phyloP scores from a whole-genome alignment of 2,797 vertebrate genomes.

The Scyliorhinus canicula region DNA sequence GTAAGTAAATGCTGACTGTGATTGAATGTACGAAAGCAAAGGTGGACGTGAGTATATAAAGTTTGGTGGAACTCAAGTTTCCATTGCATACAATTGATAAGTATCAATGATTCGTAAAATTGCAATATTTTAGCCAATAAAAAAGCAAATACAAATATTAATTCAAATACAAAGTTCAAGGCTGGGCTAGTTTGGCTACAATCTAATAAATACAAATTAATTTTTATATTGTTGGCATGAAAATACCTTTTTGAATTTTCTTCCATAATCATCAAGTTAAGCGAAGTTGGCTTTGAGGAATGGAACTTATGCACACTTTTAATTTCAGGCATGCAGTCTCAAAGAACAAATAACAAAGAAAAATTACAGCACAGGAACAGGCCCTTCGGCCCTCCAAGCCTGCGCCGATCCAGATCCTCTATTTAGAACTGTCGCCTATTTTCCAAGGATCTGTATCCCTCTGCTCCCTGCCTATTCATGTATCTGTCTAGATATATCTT shows the following conservation, averaged over 20 bases:
- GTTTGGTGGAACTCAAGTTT: neutral
- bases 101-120: neutral
- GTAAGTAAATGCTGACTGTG: neutral
- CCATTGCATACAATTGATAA: neutral
- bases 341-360: too few relatives aligned
- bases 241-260: neutral
- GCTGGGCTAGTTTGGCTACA: neutral
- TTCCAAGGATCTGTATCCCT: too few relatives aligned
- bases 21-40: neutral
- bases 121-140: neutral
- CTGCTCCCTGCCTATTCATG: too few relatives aligned
- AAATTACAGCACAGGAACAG: too few relatives aligned
- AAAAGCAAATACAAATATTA: neutral
- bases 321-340: neutral
- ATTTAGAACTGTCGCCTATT: too few relatives aligned
- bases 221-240: neutral
- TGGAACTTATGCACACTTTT: neutral
- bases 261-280: neutral
- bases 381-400: too few relatives aligned
- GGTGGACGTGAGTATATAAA: neutral
- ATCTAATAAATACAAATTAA: neutral
- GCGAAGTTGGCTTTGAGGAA: neutral
- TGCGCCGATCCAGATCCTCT: too few relatives aligned
- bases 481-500: too few relatives aligned
- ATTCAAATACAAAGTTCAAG: too few relatives aligned